Evolutionary conservation across 2,113 vertebrate species (phyloP), one percentile per base, ranked within the genome.

Genomic region (Struthidea cinerea): DNA sequence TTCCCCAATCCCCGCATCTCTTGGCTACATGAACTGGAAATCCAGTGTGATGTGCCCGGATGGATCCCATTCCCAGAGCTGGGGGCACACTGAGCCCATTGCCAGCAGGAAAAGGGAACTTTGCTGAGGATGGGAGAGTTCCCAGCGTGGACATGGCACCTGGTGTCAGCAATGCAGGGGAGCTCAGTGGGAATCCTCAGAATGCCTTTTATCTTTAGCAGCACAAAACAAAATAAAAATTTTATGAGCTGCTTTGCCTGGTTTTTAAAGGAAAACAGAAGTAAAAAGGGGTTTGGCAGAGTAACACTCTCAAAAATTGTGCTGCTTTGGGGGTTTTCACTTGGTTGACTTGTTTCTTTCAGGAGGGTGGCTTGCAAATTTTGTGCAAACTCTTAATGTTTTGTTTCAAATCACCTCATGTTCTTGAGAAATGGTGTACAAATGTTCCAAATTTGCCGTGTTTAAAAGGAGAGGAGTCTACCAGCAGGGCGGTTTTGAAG

Each of bases 251-350:
- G 17, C 33, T 85, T 73, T 68, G 16, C 69, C 68, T 94, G 6
- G 11, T 35, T 57, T 55, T 60, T 55, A 18, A 84, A 77, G 32
- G 35, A 60, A 91, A 82, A 39, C 18, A 75, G 41, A 84, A 87
- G 42, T 44, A 27, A 64, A 73, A 79, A 44, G 61, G 53, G 11
- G 30, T 56, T 90, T 65, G 42, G 19, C 61, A 69, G 71, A 68
- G 41, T 49, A 76, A 56, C 44, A 8, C 70, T 90, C 67, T 85
- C 67, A 85, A 50, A 79, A 90, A 68, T 44, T 13, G 47, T 83
- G 86, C 83, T 95, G 79, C 88, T 87, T 47, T 69, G 65, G 57
- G 74, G 22, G 8, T 73, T 91, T 91, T 89, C 41, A 60, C 52
- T 87, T 73, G 13, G 60, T 69, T 57, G 47, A 50, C 52, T 69